Base-by-base conservation (phyloP, 2,113 vertebrate genomes). In the Sylvicapra grimmia region DNA sequence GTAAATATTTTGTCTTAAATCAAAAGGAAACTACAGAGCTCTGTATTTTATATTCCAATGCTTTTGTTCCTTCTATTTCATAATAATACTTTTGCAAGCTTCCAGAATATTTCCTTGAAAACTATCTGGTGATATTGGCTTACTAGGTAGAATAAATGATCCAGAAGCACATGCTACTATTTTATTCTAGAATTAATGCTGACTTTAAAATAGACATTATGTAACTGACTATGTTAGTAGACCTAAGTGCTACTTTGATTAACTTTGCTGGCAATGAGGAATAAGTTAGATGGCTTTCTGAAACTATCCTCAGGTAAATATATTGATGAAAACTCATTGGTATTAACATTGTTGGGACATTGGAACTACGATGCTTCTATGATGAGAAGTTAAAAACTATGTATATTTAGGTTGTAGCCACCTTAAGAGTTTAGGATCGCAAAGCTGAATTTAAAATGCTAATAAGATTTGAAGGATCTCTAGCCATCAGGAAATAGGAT, bases 361-460 rank as follows among this genome's bases (percentile, higher is more conserved):
- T 86, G 61, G 36, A 36, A 94, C 49, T 27, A 25, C 13, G 80
- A 0, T 47, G 59, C 9, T 95, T 82, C 82, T 77, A 53, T 25
- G 36, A 89, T 83, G 13, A 86, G 7, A 15, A 88, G 44, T 49
- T 75, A 94, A 87, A 79, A 54, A 51, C 19, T 9, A 61, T 14
- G 18, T 36, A n/a, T 23, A 56, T 56, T 88, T 68, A 95, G 49
- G 40, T 44, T 54, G 1, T 44, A 51, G 56, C 56, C 8, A 87
- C 19, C 87, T 89, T 12, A 93, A 77, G 21, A 75, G 33, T 65
- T 72, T 58, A 92, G 31, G 63, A 49, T 93, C 49, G 77, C 40
- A 86, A 93, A 92, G 53, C 15, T 94, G 63, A 96, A 95, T 87
- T 63, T 93, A 82, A 65, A 89, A 33, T 92, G 27, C 25, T 68